Conservation (phyloP, 2,113 vertebrate genomes). For the Bufo gargarizans region DNA sequence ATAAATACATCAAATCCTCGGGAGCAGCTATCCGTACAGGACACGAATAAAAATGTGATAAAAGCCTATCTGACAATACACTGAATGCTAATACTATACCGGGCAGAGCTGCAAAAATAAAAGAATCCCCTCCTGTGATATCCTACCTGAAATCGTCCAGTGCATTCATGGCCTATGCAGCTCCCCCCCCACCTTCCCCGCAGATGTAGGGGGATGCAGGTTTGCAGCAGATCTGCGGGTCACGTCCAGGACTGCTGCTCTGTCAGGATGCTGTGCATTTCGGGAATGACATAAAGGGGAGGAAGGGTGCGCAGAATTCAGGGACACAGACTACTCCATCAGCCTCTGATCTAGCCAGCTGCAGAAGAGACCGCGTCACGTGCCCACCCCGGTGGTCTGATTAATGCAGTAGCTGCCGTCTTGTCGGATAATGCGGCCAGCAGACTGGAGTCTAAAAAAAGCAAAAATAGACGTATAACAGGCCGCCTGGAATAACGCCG, state of each 20-base stretch:
- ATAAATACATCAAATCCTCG: neutral
- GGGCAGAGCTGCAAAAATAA: neutral
- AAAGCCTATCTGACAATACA: neutral
- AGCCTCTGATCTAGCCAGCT: conserved; percentile 62
- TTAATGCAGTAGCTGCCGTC: conserved; percentile 30
- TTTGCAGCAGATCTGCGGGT: conserved; percentile 1
- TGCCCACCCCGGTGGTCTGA: conserved; percentile 79
- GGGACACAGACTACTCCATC: conserved; percentile 39
- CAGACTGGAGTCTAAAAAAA: neutral
- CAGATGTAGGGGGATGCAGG: neutral
- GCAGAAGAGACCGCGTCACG: conserved; percentile 66
- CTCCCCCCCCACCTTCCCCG: neutral
- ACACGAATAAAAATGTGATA: neutral
- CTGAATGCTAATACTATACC: neutral
- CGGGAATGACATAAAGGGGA: conserved; percentile 60
- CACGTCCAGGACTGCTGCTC: conserved; percentile 59
- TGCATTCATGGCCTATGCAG: conserved; percentile 12
- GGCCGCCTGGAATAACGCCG: neutral
- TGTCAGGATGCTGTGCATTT: conserved; percentile 65
- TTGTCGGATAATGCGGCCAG: neutral
- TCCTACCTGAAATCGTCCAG: conserved; percentile 37
- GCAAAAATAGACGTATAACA: neutral
- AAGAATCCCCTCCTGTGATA: neutral
- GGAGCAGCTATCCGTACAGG: no score
- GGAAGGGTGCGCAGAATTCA: conserved; percentile 8